Evolutionary conservation across 2,113 vertebrate species (phyloP), one percentile per base, ranked within the genome.

Genomic region (Balaenoptera acutorostrata): DNA sequence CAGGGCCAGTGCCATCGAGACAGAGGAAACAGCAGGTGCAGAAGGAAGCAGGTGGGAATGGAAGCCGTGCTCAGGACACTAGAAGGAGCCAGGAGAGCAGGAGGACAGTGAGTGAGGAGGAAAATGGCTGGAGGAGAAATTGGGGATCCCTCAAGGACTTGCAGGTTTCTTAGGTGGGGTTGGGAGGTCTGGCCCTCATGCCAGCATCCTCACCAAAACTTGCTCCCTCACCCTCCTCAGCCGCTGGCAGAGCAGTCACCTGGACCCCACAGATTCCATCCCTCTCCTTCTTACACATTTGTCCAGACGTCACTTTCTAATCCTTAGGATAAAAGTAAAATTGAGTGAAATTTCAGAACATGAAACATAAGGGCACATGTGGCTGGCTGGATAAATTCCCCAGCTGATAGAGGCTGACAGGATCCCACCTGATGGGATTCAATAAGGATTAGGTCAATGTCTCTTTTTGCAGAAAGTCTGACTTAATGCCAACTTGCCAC

Each of bases 1-100:
- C 15, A 33, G 6, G 63, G n/a, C 46, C 46, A 9, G 20, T 7
- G 1, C 3, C 25, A 17, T 13, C 5, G 0, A 4, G n/a, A 21
- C 12, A 1, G 33, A 2, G n/a, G 36, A 27, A 49, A 2, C 0
- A 20, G 27, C 25, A 36, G 36, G 23, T 29, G n/a, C 13, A 41
- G 41, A 72, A 25, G 44, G 44, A 41, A 63, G 29, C 5, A 25
- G 33, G 29, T 23, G 31, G 36, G 18, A 23, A 7, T 0, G 23
- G 17, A 15, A 8, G 8, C 23, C 9, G 11, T 17, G 27, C 13
- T 44, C 39, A 13, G 55, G 80, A 33, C 10, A 21, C 12, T 5
- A 5, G 64, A 11, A 14, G 36, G 29, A 33, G 49, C 41, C 36
- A 6, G 14, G 21, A 49, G 3, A 55, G 6, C 31, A 13, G 41